A percentile compares a stretch with the other conserved stretches of the same genome.
phyloP scores from a whole-genome alignment of 2,888 invertebrate species.

The Platycheirus rosarum region DNA sequence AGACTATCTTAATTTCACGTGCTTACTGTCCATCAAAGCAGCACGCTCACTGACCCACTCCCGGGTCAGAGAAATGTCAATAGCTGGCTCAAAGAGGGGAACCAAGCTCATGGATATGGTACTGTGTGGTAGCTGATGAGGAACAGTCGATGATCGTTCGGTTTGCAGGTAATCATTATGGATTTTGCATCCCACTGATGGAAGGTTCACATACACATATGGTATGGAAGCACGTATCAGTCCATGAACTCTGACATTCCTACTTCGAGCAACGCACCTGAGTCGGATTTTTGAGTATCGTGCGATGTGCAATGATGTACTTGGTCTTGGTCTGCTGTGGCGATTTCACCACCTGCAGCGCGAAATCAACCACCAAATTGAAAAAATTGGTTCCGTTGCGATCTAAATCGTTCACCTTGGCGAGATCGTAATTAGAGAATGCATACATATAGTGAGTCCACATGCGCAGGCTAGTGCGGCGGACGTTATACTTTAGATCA shows the following conservation, averaged over 20 bases:
- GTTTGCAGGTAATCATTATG: conserved; percentile 41
- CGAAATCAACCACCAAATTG: conserved; percentile 71
- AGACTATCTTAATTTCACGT: conserved; percentile 49
- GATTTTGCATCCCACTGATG: conserved; percentile 48
- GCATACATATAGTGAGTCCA: conserved; percentile 8
- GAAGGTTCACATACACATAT: conserved; percentile 22
- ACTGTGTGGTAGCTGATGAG: conserved; percentile 35
- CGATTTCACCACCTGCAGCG: conserved; percentile 74
- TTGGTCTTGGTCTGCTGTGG: conserved; percentile 8
- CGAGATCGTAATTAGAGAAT: conserved; percentile 68
- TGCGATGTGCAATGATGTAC: conserved; percentile 1
- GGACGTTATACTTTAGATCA: background rate
- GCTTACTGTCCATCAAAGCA: conserved; percentile 52
- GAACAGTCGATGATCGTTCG: conserved; percentile 25
- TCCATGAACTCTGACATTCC: conserved; percentile 68
- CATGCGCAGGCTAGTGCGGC: background rate
- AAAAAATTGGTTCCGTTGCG: conserved; percentile 66
- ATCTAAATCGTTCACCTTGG: conserved; percentile 71
- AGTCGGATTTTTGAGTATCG: conserved; percentile 9
- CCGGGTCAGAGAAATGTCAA: conserved; percentile 66
- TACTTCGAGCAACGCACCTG: conserved; percentile 59
- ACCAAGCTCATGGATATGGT: background rate
- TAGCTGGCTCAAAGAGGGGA: conserved; percentile 43
- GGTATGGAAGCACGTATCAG: conserved; percentile 59
- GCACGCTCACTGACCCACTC: conserved; percentile 65